Evolutionary conservation across 2,888 invertebrate species (phyloP), one percentile per base, ranked within the genome.

Genomic region (Drosophila robusta): DNA sequence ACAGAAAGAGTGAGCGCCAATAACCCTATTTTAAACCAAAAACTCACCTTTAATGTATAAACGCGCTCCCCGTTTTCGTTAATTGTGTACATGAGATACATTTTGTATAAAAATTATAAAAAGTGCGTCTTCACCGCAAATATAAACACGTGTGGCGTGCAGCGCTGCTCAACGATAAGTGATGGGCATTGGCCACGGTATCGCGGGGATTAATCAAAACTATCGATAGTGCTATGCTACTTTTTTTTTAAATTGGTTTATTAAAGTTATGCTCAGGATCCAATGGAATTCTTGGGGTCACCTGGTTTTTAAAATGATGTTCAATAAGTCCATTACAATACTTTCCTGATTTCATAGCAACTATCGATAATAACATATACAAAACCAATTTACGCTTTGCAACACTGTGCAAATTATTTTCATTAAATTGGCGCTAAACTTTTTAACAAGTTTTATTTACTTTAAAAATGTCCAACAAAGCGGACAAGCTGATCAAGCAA

Each of bases 41-140:
- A 11, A 89, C 89, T 90, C 93, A 97, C 97, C 94, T 97, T 95
- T 56, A 98, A 92, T 5, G 98, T 98, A 90, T 98, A 98, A 32
- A 97, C 95, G 51, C 98, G 94, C 11, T 96, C 95, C 0, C 97
- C 97, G 50, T 94, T 94, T 90, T 95, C 95, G 89, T 96, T 95
- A 72, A 96, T 89, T 89, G 95, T 95, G 91, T 95, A 96, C 94
- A 95, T 95, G 3, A 96, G 92, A 94, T 95, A 95, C 96, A 96
- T 96, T 77, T 91, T 93, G 0, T 16, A 16, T 39, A 4, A 11
- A n/a, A 24, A 36, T 41, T 51, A 50, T 24, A 8, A 26, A 49
- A 42, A 26, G 1, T 34, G 4, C 12, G 29, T 55, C 29, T 41
- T 8, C 6, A 16, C 4, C 54, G 44, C 46, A 65, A 70, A 76